Evolutionary conservation across 2,113 vertebrate species (phyloP), one percentile per base, ranked within the genome.

Genomic region (Heterotis niloticus): DNA sequence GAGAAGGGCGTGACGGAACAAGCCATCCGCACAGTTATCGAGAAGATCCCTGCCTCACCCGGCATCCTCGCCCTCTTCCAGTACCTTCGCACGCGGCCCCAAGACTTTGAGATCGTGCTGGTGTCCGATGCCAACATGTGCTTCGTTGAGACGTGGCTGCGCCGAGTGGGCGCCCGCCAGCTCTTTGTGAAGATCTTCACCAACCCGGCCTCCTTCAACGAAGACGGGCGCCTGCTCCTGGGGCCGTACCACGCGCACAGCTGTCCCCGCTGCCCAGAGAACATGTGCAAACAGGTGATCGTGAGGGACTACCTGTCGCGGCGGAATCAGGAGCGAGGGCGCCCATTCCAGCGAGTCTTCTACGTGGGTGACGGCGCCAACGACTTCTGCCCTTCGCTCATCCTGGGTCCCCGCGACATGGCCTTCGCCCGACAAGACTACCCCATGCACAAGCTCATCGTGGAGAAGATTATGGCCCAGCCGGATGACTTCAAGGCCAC

Each of bases 361-460:
- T 99, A 99, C 64, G 91, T 98, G 0, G 98, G 98, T 0, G 98
- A 99, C 0, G 98, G 97, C 0, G 96, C 95, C 89, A 99, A 99
- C 60, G 98, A 99, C 85, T 98, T 98, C 91, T 99, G 98, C 81
- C 98, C 98, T 0, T 89, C 92, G 0, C 81, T 88, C 20, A 51
- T 89, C 3, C 88, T 99, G 86, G 91, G 87, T 0, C 86, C 89
- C 0, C 87, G 90, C 0, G 97, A 99, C 24, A 90, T 96, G 81
- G 95, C 90, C 0, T 98, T 99, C 86, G 94, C 98, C 0, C 90
- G 98, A 10, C 89, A 92, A 44, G 93, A 94, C 34, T 99, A 95
- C 71, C 96, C 96, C 75, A 96, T 99, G 96, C 96, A 99, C 89
- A 88, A 90, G 56, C 87, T 98, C 77, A 92, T 94, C 85, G 92